phyloP scores from a whole-genome alignment of 2,888 invertebrate species.

The Gandaritis pyraliata region DNA sequence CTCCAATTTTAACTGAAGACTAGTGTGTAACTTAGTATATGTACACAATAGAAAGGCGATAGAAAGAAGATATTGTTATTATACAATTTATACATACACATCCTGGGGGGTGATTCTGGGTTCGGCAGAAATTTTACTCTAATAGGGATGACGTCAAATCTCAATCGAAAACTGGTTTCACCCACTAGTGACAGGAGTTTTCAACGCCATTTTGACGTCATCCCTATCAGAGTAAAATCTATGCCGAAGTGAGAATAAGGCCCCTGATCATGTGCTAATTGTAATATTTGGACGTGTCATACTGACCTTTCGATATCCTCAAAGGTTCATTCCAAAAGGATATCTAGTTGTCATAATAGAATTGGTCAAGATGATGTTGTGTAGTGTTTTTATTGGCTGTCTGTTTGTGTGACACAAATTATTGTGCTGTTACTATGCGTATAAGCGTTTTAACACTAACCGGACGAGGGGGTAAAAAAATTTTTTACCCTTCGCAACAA shows the following conservation, averaged over 20 bases:
- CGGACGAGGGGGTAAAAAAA: background rate
- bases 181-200: too few relatives aligned
- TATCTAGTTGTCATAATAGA: background rate
- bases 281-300: background rate
- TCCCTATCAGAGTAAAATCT: too few relatives aligned
- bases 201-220: too few relatives aligned
- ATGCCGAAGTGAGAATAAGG: too few relatives aligned
- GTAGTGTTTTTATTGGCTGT: constrained; percentile 41
- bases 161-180: too few relatives aligned
- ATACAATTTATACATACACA: constrained; percentile 45
- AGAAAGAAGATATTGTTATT: constrained; percentile 53
- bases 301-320: background rate
- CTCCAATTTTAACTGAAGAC: constrained; percentile 21
- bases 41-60: constrained; percentile 54
- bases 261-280: constrained; percentile 40
- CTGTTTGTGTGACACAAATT: constrained; percentile 39
- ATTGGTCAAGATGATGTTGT: constrained; percentile 44
- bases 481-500: background rate
- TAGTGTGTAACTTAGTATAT: constrained; percentile 47
- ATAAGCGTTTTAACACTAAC: constrained; percentile 37
- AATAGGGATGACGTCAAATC: too few relatives aligned
- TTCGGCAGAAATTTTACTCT: too few relatives aligned
- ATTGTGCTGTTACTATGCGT: constrained; percentile 46
- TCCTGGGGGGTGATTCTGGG: too few relatives aligned
- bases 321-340: background rate